Base-by-base conservation (phyloP, 2,113 vertebrate species). In the Chlorocebus sabaeus region DNA sequence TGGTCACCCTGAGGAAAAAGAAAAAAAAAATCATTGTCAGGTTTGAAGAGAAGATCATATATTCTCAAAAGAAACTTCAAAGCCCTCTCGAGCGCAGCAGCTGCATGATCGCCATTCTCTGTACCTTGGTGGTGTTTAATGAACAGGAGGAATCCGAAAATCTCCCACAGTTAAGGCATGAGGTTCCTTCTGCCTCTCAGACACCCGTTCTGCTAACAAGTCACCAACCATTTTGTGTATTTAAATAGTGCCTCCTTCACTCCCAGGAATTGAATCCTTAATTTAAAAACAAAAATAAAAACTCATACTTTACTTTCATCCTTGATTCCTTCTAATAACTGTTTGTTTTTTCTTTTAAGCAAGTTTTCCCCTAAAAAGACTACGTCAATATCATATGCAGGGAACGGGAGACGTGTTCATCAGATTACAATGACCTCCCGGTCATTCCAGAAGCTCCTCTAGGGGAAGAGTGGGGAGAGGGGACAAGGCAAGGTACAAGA, bases 1-100 rank as follows among this genome's bases (percentile, higher is more conserved):
- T 99, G 99, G 99, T 99, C 99, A 99, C 99, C 99, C 99, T 99
- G 98, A 97, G 98, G 98, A 98, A 98, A 99, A 98, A 98, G 97
- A 97, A 95, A 98, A 97, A 98, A 95, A 96, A 98, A 98, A 97
- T 98, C 96, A 98, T 88, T 95, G 95, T 98, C 98, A 99, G 96
- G 88, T 98, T 96, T 98, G 93, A 97, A 97, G 97, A 97, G 98
- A 97, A 98, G 98, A 97, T 50, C 67, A 93, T 9, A 93, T 9
- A 89, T 38, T 83, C 32, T 73, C 76, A 61, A 75, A 91, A 97
- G 98, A 98, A 97, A 93, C 96, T 97, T 87, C 92, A 72, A 97
- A 98, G 93, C 93, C 97, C 95, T 97, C 92, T 13, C 0, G 79
- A 64, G 95, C 32, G 95, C 72, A 97, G 97, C 79, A 97, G 89